Percentiles rank a stretch among this genome's conserved stretches.
Evolutionary conservation across 1,140 invertebrate genomes (phyloP).

Genomic region (Lucilia sericata): DNA sequence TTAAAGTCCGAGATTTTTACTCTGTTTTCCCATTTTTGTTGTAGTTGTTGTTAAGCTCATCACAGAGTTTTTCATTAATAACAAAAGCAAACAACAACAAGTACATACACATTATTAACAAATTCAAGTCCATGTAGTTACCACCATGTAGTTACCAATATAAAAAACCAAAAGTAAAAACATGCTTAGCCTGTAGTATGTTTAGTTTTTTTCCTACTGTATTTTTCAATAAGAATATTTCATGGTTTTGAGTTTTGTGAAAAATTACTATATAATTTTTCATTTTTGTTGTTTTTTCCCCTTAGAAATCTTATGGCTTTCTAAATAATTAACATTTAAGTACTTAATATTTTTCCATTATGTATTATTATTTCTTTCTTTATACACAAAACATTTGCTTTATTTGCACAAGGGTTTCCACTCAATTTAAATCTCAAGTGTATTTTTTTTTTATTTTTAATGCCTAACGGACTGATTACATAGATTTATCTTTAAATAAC

Average conservation of each 20-base stretch:
- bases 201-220: too few relatives aligned
- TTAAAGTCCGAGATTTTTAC: too few relatives aligned
- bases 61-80: too few relatives aligned
- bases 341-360: not conserved
- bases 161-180: too few relatives aligned
- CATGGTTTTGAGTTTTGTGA: not conserved
- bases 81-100: too few relatives aligned
- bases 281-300: not conserved
- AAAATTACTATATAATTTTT: not conserved
- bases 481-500: not conserved
- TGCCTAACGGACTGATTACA: not conserved
- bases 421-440: not conserved
- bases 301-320: not conserved
- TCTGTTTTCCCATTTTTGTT: too few relatives aligned
- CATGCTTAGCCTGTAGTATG: too few relatives aligned
- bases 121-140: too few relatives aligned
- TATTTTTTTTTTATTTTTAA: not conserved
- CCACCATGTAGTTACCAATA: too few relatives aligned
- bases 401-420: not conserved
- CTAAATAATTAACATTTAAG: conserved; percentile 6
- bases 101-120: too few relatives aligned
- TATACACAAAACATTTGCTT: too few relatives aligned
- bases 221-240: not conserved
- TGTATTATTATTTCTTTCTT: not conserved
- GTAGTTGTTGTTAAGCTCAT: too few relatives aligned